Base-by-base conservation (phyloP, 1,140 invertebrate genomes). In the Drosophila neocordata region DNA sequence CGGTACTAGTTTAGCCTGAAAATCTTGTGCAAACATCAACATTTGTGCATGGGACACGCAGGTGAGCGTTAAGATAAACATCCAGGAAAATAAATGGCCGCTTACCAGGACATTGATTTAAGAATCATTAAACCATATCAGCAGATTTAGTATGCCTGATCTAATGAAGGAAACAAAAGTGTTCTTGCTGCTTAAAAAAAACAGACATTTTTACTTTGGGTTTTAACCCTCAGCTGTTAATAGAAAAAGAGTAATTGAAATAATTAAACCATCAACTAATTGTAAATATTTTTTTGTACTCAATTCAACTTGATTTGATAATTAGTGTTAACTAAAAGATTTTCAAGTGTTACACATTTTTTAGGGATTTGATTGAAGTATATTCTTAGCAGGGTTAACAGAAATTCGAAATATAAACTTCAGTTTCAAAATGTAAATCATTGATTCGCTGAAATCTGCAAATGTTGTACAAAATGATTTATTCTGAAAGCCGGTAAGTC, bases 1-100 rank as follows among this genome's bases (percentile, higher is more conserved):
- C 0, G 91, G 91, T 11, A 92, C 77, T 24, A 91, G 78, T 56
- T 90, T 91, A 0, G 91, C 90, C 56, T 92, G 91, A 59, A 92
- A 92, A 55, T 92, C 89, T 5, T 63, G 57, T 0, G 91, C 91
- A 15, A 92, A 90, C 4, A 91, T 57, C 0, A 92, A 27, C 69
- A 84, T 79, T 63, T 92, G 91, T 0, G 80, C 65, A 69, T 92
- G 92, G 4, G 91, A 92, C 1, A 92, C 18, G 7, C 90, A 89
- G 4, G 90, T 91, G 2, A 92, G 69, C 44, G 75, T 78, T 13
- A 91, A 67, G 5, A 91, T 83, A 11, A 88, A 89, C 9, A 88
- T 31, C 83, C 83, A 88, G 7, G 88, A 79, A 22, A 80, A 83
- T 1, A 91, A 56, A 38, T 87, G 91, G 27, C 91, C 91, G 53